phyloP scores from a whole-genome alignment of 2,113 vertebrate genomes.

The Oceanites oceanicus region DNA sequence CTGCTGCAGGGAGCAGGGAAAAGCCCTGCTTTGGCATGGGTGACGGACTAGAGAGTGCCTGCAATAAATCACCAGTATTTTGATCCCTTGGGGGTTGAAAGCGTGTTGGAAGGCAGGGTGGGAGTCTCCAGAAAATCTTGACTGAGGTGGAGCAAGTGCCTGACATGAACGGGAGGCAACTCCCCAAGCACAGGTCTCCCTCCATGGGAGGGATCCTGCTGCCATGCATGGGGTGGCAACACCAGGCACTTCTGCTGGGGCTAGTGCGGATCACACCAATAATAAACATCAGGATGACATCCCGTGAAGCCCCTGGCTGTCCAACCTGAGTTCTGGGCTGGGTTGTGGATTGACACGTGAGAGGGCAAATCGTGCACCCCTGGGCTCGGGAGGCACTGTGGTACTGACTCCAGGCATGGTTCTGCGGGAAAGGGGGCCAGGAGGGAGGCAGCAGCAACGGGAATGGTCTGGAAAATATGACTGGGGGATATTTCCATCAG shows the following conservation, averaged over 20 bases:
- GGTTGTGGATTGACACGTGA: background rate
- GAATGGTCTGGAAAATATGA: background rate
- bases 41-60: background rate
- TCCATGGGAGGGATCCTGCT: background rate
- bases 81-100: background rate
- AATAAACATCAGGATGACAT: background rate
- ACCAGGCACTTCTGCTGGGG: background rate
- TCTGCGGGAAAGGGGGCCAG: background rate
- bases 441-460: background rate
- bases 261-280: background rate
- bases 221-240: background rate
- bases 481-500: background rate
- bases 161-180: background rate
- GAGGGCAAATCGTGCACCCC: background rate
- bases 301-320: background rate
- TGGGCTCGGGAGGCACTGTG: background rate
- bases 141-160: background rate
- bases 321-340: background rate
- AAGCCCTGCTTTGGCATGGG: background rate
- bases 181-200: background rate
- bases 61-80: background rate
- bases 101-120: background rate
- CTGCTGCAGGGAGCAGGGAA: background rate
- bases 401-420: background rate
- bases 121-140: background rate